These are phyloP conservation scores for Leptinotarsa rubiginosa DNA, from an alignment of 2,888 invertebrate genomes.

Conservation along the genomic window DNA sequence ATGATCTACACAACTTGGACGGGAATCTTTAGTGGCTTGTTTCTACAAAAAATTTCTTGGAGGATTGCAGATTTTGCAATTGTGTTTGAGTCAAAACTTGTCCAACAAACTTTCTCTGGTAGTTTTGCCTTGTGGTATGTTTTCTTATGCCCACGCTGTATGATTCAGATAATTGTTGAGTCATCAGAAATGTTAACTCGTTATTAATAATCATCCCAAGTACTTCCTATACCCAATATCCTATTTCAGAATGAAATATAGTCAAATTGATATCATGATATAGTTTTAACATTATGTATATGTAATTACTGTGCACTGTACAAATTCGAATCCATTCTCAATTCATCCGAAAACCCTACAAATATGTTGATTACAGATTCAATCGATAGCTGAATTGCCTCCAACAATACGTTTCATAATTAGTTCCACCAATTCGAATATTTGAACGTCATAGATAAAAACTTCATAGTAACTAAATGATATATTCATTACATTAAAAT, in stretches of 20 bases:
- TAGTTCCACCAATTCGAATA: conserved; percentile 1
- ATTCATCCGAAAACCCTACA: conserved; percentile 4
- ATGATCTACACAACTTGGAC: no score
- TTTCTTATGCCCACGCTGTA: no score
- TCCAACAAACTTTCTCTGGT: no score
- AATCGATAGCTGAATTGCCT: background rate
- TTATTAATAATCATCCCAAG: no score
- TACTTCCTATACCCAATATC: background rate
- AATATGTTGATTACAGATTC: conserved; percentile 11
- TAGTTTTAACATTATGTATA: no score
- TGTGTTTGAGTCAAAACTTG: no score
- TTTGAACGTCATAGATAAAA: conserved; percentile 12
- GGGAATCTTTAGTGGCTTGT: no score
- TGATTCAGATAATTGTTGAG: no score
- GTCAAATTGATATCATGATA: background rate
- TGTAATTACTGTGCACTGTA: background rate
- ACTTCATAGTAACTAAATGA: conserved; percentile 16
- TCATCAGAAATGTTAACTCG: no score
- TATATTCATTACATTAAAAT: conserved; percentile 3
- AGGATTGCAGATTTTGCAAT: no score
- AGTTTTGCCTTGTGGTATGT: no score
- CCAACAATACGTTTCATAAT: conserved; percentile 15
- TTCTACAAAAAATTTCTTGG: no score
- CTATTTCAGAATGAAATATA: background rate
- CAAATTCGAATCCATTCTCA: background rate